phyloP scores from a whole-genome alignment of 2,888 invertebrate genomes.

The Clitarchus hookeri region DNA sequence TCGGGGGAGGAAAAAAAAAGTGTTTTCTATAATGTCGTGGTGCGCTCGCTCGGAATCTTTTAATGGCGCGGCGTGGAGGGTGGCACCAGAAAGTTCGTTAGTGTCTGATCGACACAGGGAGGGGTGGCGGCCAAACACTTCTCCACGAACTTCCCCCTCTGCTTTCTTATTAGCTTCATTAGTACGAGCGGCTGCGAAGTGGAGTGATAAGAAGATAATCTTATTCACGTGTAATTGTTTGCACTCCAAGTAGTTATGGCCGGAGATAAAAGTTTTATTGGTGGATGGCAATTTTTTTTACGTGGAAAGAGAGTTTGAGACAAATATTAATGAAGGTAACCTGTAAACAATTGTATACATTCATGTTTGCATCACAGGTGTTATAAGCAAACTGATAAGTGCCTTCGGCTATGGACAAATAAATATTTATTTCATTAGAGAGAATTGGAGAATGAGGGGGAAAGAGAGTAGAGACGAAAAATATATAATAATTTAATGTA shows the following conservation, averaged over 20 bases:
- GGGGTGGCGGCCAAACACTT: neutral
- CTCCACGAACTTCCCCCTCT: neutral
- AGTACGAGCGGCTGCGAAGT: slow-evolving; percentile 1
- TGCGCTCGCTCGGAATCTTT: neutral
- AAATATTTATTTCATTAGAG: too few species aligned
- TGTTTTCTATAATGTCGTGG: neutral
- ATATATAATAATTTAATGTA: too few species aligned
- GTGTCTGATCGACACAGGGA: neutral
- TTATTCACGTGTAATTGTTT: neutral
- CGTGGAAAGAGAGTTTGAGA: too few species aligned
- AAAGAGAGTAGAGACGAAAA: too few species aligned
- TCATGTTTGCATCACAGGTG: too few species aligned
- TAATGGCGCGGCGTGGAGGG: slow-evolving; percentile 5
- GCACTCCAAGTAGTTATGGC: neutral
- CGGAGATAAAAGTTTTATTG: neutral
- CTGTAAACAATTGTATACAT: too few species aligned
- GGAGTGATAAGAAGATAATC: neutral
- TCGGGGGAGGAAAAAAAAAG: neutral
- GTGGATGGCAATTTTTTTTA: neutral
- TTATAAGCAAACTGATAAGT: too few species aligned
- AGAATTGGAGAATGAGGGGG: too few species aligned
- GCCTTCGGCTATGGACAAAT: too few species aligned
- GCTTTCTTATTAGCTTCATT: neutral
- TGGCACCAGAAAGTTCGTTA: neutral
- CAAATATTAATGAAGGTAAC: too few species aligned